These are phyloP conservation scores for Kradibia gibbosae DNA, from an alignment of 1,140 invertebrate genomes.

Conservation along the genomic window DNA sequence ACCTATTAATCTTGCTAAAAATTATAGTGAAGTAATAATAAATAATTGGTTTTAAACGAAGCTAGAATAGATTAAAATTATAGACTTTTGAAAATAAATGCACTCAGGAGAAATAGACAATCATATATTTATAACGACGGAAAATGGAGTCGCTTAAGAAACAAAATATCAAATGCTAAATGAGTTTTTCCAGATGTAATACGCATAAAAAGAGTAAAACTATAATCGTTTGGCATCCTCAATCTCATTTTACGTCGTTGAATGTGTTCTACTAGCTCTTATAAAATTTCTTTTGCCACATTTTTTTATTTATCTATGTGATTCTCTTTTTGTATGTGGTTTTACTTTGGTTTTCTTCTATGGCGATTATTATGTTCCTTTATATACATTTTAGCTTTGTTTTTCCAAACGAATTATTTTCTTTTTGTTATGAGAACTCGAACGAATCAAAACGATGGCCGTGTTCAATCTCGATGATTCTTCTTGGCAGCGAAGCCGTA, in stretches of 20 bases:
- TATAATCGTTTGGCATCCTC: neutral
- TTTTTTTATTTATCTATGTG: neutral
- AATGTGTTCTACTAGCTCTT: neutral
- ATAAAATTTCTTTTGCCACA: constrained; percentile 24
- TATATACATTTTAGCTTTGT: neutral
- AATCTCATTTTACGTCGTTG: constrained; percentile 13
- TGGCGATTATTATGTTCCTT: constrained; percentile 2
- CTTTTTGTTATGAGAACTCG: neutral
- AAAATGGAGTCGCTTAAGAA: neutral
- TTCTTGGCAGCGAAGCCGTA: neutral
- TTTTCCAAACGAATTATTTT: neutral
- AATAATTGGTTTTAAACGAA: too few species aligned
- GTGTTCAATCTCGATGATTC: constrained; percentile 19
- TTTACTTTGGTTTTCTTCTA: constrained; percentile 18
- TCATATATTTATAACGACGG: neutral
- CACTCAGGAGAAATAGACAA: too few species aligned
- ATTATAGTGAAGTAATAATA: too few species aligned
- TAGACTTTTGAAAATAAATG: too few species aligned
- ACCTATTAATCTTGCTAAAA: too few species aligned
- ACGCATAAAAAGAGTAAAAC: neutral
- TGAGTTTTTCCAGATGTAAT: neutral
- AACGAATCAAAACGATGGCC: constrained; percentile 11
- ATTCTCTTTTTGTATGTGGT: neutral
- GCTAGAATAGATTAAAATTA: too few species aligned
- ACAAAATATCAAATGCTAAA: neutral